A percentile compares a stretch with the other conserved stretches of the same genome.
phyloP scores from a whole-genome alignment of 2,113 vertebrate species.

The Odontesthes bonariensis region DNA sequence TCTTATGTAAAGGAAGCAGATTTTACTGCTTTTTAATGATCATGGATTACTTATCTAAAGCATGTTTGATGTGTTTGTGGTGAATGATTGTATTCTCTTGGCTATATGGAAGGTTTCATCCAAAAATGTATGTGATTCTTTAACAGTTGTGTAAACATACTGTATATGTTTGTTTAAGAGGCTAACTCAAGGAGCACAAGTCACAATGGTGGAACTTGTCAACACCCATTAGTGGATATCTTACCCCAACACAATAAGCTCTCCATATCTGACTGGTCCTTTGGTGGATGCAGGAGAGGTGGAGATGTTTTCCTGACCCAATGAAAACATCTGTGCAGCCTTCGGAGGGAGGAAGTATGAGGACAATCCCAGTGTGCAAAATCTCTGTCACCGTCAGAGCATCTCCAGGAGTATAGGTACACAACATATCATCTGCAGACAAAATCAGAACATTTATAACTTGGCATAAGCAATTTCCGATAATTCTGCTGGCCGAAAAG shows the following conservation, averaged over 20 bases:
- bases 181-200: too few relatives aligned
- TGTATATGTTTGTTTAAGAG: too few relatives aligned
- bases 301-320: conserved; percentile 91
- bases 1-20: too few relatives aligned
- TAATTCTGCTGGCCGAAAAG: not conserved
- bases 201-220: too few relatives aligned
- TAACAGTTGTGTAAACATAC: too few relatives aligned
- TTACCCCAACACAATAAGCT: conserved; percentile 95
- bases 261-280: conserved; percentile 93
- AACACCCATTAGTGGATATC: conserved; percentile 16
- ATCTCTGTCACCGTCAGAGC: conserved; percentile 23
- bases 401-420: not conserved
- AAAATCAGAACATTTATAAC: not conserved
- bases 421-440: conserved; percentile 36
- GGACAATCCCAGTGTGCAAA: not conserved
- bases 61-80: too few relatives aligned
- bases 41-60: too few relatives aligned
- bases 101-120: too few relatives aligned
- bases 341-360: conserved; percentile 34
- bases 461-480: not conserved
- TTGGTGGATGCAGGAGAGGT: conserved; percentile 84
- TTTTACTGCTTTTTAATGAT: too few relatives aligned
- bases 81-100: too few relatives aligned
- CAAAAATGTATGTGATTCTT: too few relatives aligned
- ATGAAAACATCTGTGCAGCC: conserved; percentile 91